Percentiles rank a stretch among this genome's conserved stretches.
Evolutionary conservation across 2,797 vertebrate genomes (phyloP).

Genomic region (Sebastes trivittatus): DNA sequence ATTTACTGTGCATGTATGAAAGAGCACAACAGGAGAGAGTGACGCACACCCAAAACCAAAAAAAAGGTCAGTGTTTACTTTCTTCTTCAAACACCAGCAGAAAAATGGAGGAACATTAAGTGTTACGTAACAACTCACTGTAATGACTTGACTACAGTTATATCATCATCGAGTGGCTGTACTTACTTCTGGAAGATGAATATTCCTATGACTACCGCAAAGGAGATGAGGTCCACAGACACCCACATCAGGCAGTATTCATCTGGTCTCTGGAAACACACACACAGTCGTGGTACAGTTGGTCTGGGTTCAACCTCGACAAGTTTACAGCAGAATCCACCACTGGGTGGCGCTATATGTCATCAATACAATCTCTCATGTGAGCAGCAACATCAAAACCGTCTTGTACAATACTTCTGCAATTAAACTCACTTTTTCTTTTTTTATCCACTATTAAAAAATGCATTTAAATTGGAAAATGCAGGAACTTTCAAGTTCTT

Average conservation of each 20-base stretch:
- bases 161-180: not conserved
- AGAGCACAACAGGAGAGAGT: not conserved
- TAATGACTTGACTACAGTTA: not conserved
- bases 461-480: not conserved
- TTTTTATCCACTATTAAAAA: not conserved
- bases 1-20: not conserved
- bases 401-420: not conserved
- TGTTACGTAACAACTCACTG: not conserved
- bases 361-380: not conserved
- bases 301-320: not conserved
- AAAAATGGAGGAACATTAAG: not conserved
- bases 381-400: not conserved
- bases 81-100: not conserved
- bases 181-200: slow-evolving; percentile 99
- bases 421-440: not conserved
- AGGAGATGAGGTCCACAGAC: slow-evolving; percentile 91
- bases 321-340: not conserved
- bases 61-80: not conserved
- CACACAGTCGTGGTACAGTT: not conserved
- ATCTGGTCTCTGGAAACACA: slow-evolving; percentile 86
- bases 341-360: slow-evolving; percentile 59
- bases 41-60: not conserved
- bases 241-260: slow-evolving; percentile 95
- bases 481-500: fast-evolving
- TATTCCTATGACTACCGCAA: slow-evolving; percentile 90